phyloP scores from a whole-genome alignment of 2,113 vertebrate genomes.

The Hystrix cristata region DNA sequence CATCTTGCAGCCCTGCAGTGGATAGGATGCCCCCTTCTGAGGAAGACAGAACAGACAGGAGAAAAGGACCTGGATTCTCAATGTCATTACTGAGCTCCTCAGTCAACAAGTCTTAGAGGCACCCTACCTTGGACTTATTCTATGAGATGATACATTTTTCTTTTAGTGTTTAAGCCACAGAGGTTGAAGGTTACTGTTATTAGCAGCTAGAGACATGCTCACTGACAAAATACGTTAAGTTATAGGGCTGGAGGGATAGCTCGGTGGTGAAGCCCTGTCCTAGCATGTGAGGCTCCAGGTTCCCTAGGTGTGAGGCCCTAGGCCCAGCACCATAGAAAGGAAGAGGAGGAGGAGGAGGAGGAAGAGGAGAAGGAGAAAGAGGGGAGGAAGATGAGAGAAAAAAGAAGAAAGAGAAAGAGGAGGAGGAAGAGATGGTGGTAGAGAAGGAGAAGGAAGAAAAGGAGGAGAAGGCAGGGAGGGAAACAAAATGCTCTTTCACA shows the following conservation, averaged over 20 bases:
- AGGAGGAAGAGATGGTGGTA: not conserved
- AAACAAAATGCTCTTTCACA: not conserved
- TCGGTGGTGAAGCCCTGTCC: not conserved
- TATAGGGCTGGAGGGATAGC: not conserved
- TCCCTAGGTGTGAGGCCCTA: not conserved
- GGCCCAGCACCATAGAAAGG: not conserved
- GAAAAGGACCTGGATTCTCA: not conserved
- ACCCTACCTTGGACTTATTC: not conserved
- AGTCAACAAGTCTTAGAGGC: not conserved
- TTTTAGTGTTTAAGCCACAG: not conserved
- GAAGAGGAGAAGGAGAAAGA: not conserved
- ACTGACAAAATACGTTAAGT: not conserved
- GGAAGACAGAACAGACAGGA: not conserved
- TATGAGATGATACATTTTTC: not conserved
- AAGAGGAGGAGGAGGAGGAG: not conserved
- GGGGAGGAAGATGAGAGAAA: too few relatives aligned
- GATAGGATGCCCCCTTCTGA: not conserved
- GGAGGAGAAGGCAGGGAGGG: not conserved
- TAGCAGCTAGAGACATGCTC: not conserved
- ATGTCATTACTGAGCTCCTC: not conserved
- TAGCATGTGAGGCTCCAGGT: not conserved
- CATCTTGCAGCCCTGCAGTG: not conserved
- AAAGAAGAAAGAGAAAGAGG: not conserved
- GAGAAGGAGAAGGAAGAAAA: not conserved
- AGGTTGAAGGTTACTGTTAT: not conserved